Conservation (phyloP, 2,888 invertebrate species). For the Eupithecia subumbrata region DNA sequence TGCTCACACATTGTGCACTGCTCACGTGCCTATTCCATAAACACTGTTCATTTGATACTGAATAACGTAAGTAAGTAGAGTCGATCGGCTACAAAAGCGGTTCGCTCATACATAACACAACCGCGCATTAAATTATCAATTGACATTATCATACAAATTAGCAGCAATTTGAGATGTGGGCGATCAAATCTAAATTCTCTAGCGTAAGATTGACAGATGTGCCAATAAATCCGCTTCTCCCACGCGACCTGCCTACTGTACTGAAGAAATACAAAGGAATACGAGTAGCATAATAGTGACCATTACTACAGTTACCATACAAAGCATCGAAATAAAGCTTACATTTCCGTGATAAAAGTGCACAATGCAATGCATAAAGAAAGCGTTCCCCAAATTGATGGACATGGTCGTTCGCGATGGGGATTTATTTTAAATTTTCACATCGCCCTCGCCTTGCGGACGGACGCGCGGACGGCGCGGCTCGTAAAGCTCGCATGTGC, state of each 20-base stretch:
- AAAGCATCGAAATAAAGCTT: constrained; percentile 40
- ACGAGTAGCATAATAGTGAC: background rate
- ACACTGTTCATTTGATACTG: background rate
- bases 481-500: constrained; percentile 48
- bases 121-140: background rate
- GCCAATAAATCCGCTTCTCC: constrained; percentile 44
- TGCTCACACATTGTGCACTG: constrained; percentile 35
- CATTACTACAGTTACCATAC: background rate
- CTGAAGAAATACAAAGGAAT: background rate
- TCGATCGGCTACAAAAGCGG: background rate
- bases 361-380: constrained; percentile 34
- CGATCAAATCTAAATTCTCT: constrained; percentile 9
- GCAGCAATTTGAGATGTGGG: constrained; percentile 1
- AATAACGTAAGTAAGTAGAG: background rate
- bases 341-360: constrained; percentile 40
- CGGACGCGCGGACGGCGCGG: background rate
- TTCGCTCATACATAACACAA: background rate
- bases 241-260: constrained; percentile 40
- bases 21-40: background rate
- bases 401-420: constrained; percentile 57
- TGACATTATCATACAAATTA: background rate
- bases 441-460: constrained; percentile 53
- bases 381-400: constrained; percentile 50
- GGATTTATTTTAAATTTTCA: constrained; percentile 75
- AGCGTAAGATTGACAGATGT: constrained; percentile 33